Percentiles rank a stretch among this genome's conserved stretches.
These are phyloP conservation scores for Neosilurus mollespiculum DNA, from an alignment of 2,797 vertebrate genomes.

Conservation along the genomic window DNA sequence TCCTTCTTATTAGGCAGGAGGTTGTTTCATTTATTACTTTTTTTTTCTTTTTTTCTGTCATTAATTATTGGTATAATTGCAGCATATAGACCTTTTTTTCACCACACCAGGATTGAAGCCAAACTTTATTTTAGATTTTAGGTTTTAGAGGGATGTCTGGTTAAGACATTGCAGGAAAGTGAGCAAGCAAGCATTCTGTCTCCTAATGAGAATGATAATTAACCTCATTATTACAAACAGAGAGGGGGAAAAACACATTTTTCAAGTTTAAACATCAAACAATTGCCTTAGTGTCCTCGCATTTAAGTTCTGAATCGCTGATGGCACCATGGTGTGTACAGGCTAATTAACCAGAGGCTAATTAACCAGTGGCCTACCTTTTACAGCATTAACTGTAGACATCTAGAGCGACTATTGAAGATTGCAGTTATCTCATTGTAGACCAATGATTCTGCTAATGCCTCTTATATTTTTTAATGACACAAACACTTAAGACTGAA, in stretches of 20 bases:
- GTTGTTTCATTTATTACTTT: slow-evolving; percentile 8
- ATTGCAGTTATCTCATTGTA: not conserved
- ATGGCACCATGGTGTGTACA: not conserved
- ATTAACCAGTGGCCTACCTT: not conserved
- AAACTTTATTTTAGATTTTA: not conserved
- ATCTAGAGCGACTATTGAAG: not conserved
- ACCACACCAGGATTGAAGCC: not conserved
- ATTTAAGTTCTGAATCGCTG: slow-evolving; percentile 10
- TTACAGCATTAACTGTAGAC: not conserved
- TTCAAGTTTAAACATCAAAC: not conserved
- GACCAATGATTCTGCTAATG: not conserved
- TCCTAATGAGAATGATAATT: slow-evolving; percentile 13
- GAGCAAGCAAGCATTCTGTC: not conserved
- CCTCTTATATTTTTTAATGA: not conserved
- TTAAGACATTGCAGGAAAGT: not conserved
- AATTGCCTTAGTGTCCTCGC: not conserved
- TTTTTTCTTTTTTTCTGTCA: slow-evolving; percentile 13
- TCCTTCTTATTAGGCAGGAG: not conserved
- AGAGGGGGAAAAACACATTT: not conserved
- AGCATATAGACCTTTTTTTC: not conserved
- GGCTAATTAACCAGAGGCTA: slow-evolving; percentile 5
- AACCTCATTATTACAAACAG: slow-evolving; percentile 15
- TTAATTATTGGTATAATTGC: not conserved
- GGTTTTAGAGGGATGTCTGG: not conserved
- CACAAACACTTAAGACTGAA: not conserved